Evolutionary conservation across 2,797 vertebrate genomes (phyloP).

Genomic region (Chelonia mydas): DNA sequence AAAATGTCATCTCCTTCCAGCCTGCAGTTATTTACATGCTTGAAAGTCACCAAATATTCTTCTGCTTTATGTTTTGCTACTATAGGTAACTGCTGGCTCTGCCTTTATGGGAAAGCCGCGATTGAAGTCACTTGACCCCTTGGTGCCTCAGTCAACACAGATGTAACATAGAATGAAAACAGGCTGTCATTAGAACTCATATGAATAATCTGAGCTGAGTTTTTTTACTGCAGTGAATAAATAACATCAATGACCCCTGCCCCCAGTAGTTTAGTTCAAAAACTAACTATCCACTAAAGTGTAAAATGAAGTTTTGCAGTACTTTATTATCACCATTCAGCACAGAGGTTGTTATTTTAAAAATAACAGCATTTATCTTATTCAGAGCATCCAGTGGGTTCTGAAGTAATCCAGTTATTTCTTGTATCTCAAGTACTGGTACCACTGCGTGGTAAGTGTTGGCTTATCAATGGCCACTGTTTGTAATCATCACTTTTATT

Average conservation of each 20-base stretch:
- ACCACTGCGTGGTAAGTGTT: neutral
- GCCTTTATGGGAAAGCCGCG: constrained; percentile 69
- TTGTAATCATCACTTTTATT: neutral
- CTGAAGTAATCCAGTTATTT: neutral
- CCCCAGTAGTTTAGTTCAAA: neutral
- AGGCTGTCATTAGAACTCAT: constrained; percentile 62
- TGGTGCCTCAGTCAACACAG: constrained; percentile 65
- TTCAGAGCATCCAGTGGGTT: neutral
- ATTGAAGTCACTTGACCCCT: constrained; percentile 73
- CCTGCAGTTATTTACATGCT: constrained; percentile 16
- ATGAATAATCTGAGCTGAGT: constrained; percentile 30
- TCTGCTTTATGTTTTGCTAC: constrained; percentile 47
- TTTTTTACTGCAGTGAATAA: constrained; percentile 36
- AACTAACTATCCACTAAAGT: constrained; percentile 24
- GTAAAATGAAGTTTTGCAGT: neutral
- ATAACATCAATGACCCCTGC: neutral
- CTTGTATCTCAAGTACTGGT: neutral
- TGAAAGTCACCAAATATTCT: constrained; percentile 57
- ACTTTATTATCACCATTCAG: constrained; percentile 22
- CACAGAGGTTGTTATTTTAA: constrained; percentile 3
- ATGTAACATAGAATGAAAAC: constrained; percentile 63
- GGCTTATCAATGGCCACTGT: neutral
- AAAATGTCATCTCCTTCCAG: constrained; percentile 50
- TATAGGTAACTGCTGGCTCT: constrained; percentile 54
- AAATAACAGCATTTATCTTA: neutral